Evolutionary conservation across 1,140 invertebrate species (phyloP).

Genomic region (Pantala flavescens): DNA sequence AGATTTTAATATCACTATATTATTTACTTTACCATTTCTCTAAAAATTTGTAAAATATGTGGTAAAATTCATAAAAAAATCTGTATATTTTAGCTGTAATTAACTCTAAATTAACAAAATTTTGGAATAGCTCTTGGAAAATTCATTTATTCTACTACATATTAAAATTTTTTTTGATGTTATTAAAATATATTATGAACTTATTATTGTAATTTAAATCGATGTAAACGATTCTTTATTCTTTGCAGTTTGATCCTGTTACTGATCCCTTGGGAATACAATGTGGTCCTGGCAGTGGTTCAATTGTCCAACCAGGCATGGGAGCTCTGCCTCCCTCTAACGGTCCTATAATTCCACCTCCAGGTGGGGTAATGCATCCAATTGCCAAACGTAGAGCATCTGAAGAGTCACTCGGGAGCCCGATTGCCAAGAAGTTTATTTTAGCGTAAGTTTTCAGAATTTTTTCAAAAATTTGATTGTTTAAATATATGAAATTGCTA

Average conservation of each 20-base stretch:
- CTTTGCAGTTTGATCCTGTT: conserved; percentile 69
- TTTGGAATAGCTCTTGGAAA: no score
- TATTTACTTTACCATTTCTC: no score
- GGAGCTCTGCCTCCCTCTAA: conserved; percentile 35
- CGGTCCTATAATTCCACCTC: conserved; percentile 34
- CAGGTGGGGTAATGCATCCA: conserved; percentile 20
- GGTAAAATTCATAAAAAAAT: no score
- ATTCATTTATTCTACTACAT: no score
- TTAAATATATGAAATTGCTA: not conserved
- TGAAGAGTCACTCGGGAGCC: conserved; percentile 54
- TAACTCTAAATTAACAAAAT: no score
- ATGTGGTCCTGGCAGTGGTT: conserved; percentile 40
- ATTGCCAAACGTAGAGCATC: conserved; percentile 59
- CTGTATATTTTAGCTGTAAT: no score
- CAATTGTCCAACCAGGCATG: conserved; percentile 20
- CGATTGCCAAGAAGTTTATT: conserved; percentile 70
- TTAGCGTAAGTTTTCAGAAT: conserved; percentile 44
- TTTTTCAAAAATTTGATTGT: not conserved
- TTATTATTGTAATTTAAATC: no score
- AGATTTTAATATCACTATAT: no score
- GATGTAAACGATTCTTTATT: no score
- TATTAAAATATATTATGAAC: no score
- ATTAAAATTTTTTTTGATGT: no score
- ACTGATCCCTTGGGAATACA: conserved; percentile 84
- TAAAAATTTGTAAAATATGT: no score